Percentiles rank a stretch among this genome's conserved stretches.
Evolutionary conservation across 2,113 vertebrate genomes (phyloP).

Genomic region (Peromyscus leucopus): DNA sequence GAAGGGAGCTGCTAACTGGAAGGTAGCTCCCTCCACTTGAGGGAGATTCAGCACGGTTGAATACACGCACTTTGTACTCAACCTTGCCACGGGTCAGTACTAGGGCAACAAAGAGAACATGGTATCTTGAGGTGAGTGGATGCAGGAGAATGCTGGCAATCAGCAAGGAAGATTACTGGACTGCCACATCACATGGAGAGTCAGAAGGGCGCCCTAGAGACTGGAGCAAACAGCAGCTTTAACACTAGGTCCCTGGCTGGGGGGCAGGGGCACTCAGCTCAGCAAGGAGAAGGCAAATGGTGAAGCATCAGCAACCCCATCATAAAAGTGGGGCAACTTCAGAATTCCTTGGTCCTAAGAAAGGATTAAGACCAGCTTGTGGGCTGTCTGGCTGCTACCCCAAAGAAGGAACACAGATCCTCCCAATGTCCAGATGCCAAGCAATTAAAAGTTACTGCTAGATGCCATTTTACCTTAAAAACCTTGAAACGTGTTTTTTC

Average conservation of each 20-base stretch:
- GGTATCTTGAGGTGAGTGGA: not conserved
- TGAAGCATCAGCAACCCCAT: not conserved
- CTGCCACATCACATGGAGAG: not conserved
- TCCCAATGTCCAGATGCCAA: not conserved
- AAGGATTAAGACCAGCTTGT: not conserved
- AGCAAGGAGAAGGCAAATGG: not conserved
- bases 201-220: not conserved
- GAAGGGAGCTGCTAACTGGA: not conserved
- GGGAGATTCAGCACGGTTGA: not conserved
- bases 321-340: not conserved
- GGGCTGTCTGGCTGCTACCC: not conserved
- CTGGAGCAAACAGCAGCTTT: not conserved
- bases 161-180: not conserved
- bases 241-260: not conserved
- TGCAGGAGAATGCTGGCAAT: not conserved
- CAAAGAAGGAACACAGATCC: not conserved
- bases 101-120: not conserved
- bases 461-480: not conserved
- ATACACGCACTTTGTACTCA: not conserved
- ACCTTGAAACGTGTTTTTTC: not conserved
- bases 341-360: not conserved
- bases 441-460: not conserved
- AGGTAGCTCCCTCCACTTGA: not conserved
- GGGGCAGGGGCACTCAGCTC: not conserved
- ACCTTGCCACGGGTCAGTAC: not conserved